Evolutionary conservation across 2,888 invertebrate species (phyloP), one percentile per base, ranked within the genome.

Genomic region (Andrena praecox): DNA sequence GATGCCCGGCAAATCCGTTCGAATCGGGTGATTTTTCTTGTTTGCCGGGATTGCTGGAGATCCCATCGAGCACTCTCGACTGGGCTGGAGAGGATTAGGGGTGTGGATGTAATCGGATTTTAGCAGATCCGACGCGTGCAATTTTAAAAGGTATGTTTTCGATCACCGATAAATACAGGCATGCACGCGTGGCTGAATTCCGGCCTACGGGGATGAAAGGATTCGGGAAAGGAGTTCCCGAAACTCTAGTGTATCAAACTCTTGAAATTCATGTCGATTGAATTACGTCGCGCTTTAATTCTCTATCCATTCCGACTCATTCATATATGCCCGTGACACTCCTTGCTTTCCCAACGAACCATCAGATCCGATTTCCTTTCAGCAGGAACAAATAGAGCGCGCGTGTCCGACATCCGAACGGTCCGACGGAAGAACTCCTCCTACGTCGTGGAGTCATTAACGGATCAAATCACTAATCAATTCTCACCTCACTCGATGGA

Each of bases 391-490:
- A 74, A 54, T 48, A 74, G 27, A 60, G 2, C 54, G 67, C 50
- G 31, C 77, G 67, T 48, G 71, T 71, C 77, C 52, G 77, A 77
- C 74, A 74, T 81, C 77, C 81, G 70, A 67, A 62, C 42, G 50
- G 52, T 6, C 27, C 29, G 66, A 74, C 67, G 50, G 62, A 50
- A 27, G 7, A 48, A 48, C 24, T n/a, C 16, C 48, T 77, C 60
- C 69, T 64, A 75, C 73, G 60, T 50, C 12, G 52, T 35, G 7
- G 66, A 35, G 69, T 85, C 72, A 79, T 89, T 86, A 84, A 69
- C 73, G 82, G 82, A 84, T 89, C 86, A 84, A 88, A 85, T 84
- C 80, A 62, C 80, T 89, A 88, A 88, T 89, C 87, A 81, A 87
- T 88, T 83, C 77, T 59, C 79, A 63, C 59, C 75, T 82, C 68